Conservation (phyloP, 2,113 vertebrate species). For the Talpa occidentalis region DNA sequence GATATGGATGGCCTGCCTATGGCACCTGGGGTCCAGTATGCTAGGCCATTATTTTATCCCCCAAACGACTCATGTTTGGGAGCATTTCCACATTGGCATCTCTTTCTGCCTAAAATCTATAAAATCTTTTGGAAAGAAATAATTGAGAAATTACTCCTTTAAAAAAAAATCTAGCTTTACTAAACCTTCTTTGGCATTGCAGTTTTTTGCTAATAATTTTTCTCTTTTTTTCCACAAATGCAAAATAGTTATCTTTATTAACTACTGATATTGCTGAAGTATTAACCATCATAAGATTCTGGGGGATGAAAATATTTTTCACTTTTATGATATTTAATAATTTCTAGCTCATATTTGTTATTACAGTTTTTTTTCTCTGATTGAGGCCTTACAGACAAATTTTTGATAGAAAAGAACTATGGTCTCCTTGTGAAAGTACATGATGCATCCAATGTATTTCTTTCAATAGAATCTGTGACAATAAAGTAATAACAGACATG, state of each 20-base stretch:
- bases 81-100: neutral
- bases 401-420: neutral
- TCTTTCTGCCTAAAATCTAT: constrained; percentile 37
- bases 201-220: constrained; percentile 38
- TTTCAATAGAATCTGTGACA: constrained; percentile 16
- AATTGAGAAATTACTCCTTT: neutral
- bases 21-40: neutral
- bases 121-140: constrained; percentile 49
- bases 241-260: constrained; percentile 47
- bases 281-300: neutral
- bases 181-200: neutral
- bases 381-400: neutral
- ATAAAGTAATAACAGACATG: neutral
- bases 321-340: neutral
- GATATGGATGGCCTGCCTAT: neutral
- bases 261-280: neutral
- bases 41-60: neutral
- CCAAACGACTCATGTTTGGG: neutral
- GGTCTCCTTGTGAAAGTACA: neutral
- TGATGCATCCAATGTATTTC: neutral
- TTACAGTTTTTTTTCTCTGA: neutral
- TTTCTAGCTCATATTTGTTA: neutral
- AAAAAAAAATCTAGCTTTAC: neutral
- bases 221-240: neutral
- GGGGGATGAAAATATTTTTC: neutral